These are phyloP conservation scores for Salpingus planirostris DNA, from an alignment of 2,888 invertebrate genomes.

Conservation along the genomic window DNA sequence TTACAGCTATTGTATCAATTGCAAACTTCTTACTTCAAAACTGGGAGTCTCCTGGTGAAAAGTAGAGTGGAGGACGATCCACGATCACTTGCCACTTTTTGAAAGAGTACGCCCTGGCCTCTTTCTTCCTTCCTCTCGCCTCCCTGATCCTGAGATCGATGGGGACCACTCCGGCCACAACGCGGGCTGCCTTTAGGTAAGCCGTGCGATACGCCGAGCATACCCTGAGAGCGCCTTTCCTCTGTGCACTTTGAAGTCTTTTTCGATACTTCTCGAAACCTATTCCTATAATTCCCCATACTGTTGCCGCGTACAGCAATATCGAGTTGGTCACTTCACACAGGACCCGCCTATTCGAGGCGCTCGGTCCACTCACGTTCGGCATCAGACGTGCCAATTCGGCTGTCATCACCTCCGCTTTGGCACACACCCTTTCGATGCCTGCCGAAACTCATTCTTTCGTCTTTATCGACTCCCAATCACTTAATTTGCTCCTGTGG, in stretches of 20 bases:
- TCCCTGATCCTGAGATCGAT: constrained; percentile 1
- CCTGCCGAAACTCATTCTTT: neutral
- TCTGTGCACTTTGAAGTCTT: neutral
- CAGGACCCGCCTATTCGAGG: constrained; percentile 5
- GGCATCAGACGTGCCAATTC: constrained; percentile 5
- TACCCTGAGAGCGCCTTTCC: neutral
- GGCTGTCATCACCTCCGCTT: neutral
- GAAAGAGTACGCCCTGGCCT: neutral
- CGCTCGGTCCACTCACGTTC: constrained; percentile 5
- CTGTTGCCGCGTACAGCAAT: constrained; percentile 9
- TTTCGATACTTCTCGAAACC: neutral
- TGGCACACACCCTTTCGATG: neutral
- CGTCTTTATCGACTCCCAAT: neutral
- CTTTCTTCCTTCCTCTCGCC: neutral
- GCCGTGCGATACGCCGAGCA: constrained; percentile 1
- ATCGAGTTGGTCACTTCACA: constrained; percentile 5
- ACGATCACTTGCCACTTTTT: neutral
- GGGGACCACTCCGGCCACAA: neutral
- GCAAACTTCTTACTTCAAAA: too few relatives aligned
- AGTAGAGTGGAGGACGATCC: too few relatives aligned
- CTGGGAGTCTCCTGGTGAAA: too few relatives aligned
- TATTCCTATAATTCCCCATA: constrained; percentile 6
- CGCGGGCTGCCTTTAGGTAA: neutral
- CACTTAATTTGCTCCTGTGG: too few relatives aligned
- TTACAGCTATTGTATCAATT: too few relatives aligned